Evolutionary conservation across 2,888 invertebrate genomes (phyloP), one percentile per base, ranked within the genome.

Genomic region (Phyllotreta cruciferae): DNA sequence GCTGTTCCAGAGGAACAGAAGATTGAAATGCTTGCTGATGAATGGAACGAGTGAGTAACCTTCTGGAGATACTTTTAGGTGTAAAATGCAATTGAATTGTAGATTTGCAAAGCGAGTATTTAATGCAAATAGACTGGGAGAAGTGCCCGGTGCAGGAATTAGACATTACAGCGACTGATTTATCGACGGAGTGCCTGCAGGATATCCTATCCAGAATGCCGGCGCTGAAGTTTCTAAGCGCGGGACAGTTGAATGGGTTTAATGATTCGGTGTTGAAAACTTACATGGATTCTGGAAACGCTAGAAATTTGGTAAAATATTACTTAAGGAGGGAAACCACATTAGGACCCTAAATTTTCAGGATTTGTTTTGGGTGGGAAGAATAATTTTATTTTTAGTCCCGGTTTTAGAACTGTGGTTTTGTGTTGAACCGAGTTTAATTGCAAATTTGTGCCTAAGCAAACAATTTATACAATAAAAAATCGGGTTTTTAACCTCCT

Each of bases 91-190:
- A 9, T 6, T n/a, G n/a, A n/a, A 8, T 79, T 79, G 34, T 78
- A 95, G 96, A 89, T 79, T 85, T 99, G 6, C 91, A 92, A 77
- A 95, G 95, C 71, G 94, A 96, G 73, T 88, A 93, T 80, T 91
- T 99, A 64, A 93, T 94, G 90, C 91, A 92, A 78, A 97, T 97
- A 6, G 98, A 98, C 76, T 99, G 99, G 99, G 98, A 99, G 80
- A 96, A 97, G 80, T 81, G 81, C 64, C 89, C 90, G 0, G 82
- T 99, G 60, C 93, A 93, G 79, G 99, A 99, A 82, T 79, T 99
- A 71, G 99, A 99, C 77, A 91, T 99, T 61, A 96, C 97, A 0
- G 99, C 96, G 1, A 99, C 98, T 0, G 98, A 99, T 81, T 82
- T 99, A 63, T 92, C 93, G 1, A 90, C 95, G 0, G 98, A 98